Evolutionary conservation across 2,888 invertebrate genomes (phyloP), one percentile per base, ranked within the genome.

Genomic region (Eurytoma adleriae): DNA sequence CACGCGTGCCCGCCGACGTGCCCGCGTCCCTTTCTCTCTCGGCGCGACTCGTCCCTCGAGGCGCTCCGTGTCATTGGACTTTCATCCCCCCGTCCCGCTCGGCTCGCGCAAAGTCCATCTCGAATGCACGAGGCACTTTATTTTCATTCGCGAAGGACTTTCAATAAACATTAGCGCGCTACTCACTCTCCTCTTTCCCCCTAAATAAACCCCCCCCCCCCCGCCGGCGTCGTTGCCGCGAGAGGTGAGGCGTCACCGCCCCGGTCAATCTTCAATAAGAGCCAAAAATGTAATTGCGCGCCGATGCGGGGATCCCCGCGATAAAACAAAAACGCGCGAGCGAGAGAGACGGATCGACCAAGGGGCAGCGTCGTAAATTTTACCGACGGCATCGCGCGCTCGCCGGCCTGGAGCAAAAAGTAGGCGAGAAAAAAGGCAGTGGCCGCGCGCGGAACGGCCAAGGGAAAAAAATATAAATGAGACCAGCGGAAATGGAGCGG

Each of bases 281-380:
- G 12, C n/a, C 30, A 27, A 78, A 77, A 73, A 81, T 75, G 85
- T 83, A 84, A 85, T 85, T 83, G 85, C 81, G 82, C 76, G 40
- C 73, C 18, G 14, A 30, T 20, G n/a, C 16, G 10, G 48, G 75
- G n/a, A 50, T 52, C 64, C 54, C 54, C 7, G 59, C 59, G 62
- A 30, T 62, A 64, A 57, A 67, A 69, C 64, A 75, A 75, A 74
- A 79, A 74, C 62, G 18, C 30, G 2, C 4, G 5, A 16, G 54
- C 18, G 62, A 64, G 68, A 66, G 62, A 59, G 76, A 80, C 76
- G 80, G 30, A 79, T 68, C 24, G 57, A 10, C 40, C 10, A 40
- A 40, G 40, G 40, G 40, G 0, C 40, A 10, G 40, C 40, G 40
- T 40, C 40, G 40, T 40, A 40, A 40, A 40, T 40, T 40, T 40